These are phyloP conservation scores for Nyleta sp. DNA, from an alignment of 2,888 invertebrate species.

Conservation along the genomic window DNA sequence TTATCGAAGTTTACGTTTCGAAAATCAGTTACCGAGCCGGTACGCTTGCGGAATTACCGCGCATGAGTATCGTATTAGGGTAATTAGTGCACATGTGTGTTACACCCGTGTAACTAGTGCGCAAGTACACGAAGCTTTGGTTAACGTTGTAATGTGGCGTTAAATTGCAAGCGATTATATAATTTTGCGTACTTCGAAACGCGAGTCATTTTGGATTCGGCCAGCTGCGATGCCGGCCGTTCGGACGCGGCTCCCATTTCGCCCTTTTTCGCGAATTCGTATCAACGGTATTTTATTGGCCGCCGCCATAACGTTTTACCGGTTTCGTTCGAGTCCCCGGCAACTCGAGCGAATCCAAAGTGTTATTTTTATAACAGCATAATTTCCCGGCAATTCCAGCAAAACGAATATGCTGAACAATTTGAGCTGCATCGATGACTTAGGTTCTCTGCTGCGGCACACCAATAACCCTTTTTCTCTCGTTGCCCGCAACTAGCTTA, in stretches of 20 bases:
- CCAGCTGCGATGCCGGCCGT: constrained; percentile 17
- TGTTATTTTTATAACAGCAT: constrained; percentile 50
- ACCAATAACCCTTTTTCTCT: constrained; percentile 11
- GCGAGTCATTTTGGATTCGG: constrained; percentile 15
- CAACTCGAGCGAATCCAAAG: constrained; percentile 46
- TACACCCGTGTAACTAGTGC: constrained; percentile 39
- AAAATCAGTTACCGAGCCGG: constrained; percentile 36
- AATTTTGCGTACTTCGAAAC: constrained; percentile 39
- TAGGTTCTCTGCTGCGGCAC: constrained; percentile 30
- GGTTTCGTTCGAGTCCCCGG: constrained; percentile 28
- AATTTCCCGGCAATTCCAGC: constrained; percentile 38
- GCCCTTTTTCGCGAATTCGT: constrained; percentile 29
- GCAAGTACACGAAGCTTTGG: constrained; percentile 32
- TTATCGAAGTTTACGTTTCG: constrained; percentile 34
- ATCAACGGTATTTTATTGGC: constrained; percentile 39
- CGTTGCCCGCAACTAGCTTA: constrained; percentile 17
- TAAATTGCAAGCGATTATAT: constrained; percentile 49
- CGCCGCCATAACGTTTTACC: constrained; percentile 32
- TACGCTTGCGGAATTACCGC: constrained; percentile 28
- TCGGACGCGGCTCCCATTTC: constrained; percentile 10
- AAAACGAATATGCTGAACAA: constrained; percentile 30
- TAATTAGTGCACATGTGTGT: constrained; percentile 54
- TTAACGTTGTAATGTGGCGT: constrained; percentile 46
- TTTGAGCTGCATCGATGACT: constrained; percentile 32
- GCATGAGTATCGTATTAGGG: constrained; percentile 39